A percentile compares a stretch with the other conserved stretches of the same genome.
Conservation (phyloP, 2,113 vertebrate genomes). For the Girardinichthys multiradiatus region DNA sequence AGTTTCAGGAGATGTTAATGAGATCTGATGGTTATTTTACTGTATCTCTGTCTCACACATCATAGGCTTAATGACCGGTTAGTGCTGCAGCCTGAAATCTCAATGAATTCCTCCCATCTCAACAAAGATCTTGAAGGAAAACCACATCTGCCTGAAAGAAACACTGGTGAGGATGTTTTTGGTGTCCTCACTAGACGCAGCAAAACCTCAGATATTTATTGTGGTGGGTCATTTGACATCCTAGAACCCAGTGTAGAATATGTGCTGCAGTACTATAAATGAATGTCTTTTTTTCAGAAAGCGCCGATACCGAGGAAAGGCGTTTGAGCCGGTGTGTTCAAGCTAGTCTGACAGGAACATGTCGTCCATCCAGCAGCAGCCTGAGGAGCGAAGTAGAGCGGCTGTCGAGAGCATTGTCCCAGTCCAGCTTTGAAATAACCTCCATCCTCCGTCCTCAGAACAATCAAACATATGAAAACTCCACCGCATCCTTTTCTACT, state of each 20-base stretch:
- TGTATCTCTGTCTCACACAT: not conserved
- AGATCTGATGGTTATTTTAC: not conserved
- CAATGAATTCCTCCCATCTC: not conserved
- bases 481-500: not conserved
- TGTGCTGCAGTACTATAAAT: not conserved
- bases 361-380: constrained; percentile 20
- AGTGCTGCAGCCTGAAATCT: constrained; percentile 6
- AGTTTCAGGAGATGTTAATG: not conserved
- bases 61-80: constrained; percentile 13
- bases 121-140: not conserved
- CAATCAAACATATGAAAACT: not conserved
- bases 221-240: constrained; percentile 6
- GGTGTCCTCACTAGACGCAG: not conserved
- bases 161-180: not conserved
- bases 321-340: not conserved
- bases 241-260: not conserved
- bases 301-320: not conserved
- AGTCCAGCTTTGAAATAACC: constrained; percentile 15
- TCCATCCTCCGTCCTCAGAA: constrained; percentile 1
- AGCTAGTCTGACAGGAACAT: not conserved
- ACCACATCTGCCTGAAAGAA: not conserved
- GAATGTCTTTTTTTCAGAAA: constrained; percentile 15
- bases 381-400: constrained; percentile 39
- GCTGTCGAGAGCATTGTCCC: constrained; percentile 25
- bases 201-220: not conserved